Percentiles rank a stretch among this genome's conserved stretches.
Conservation (phyloP, 2,113 vertebrate species). For the Labrus mixtus region DNA sequence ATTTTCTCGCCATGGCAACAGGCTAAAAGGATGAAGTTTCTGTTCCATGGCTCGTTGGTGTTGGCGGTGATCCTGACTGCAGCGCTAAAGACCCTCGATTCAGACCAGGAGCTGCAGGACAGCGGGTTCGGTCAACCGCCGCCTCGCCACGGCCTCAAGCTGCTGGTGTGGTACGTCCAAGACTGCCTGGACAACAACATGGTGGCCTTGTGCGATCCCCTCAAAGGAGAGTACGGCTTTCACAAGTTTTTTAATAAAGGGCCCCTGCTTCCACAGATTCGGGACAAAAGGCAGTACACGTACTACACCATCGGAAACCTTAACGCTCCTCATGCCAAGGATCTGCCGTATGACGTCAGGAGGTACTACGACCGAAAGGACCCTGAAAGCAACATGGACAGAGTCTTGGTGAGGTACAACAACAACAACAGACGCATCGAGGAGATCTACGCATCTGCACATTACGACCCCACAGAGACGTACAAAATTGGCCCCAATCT, state of each 20-base stretch:
- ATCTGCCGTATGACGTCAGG: conserved; percentile 72
- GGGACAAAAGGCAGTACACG: conserved; percentile 32
- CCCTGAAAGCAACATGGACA: conserved; percentile 76
- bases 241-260: conserved; percentile 62
- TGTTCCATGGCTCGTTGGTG: conserved; percentile 34
- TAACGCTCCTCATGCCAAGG: conserved; percentile 41
- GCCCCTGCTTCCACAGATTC: conserved; percentile 69
- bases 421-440: conserved; percentile 67
- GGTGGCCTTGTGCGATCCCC: conserved; percentile 74
- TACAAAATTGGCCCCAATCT: conserved; percentile 70
- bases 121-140: conserved; percentile 76
- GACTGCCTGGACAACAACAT: conserved; percentile 80
- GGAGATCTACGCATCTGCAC: conserved; percentile 75
- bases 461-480: conserved; percentile 67
- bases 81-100: conserved; percentile 62
- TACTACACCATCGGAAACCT: conserved; percentile 81
- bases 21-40: neutral
- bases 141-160: conserved; percentile 73
- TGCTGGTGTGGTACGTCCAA: conserved; percentile 76
- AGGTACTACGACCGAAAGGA: conserved; percentile 69
- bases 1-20: too few relatives aligned
- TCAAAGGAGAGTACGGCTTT: conserved; percentile 66
- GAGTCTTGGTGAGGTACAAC: conserved; percentile 78
- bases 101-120: conserved; percentile 60
- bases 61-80: conserved; percentile 37